Percentiles rank a stretch among this genome's conserved stretches.
phyloP scores from a whole-genome alignment of 2,888 invertebrate species.

The Electrophaes corylata region DNA sequence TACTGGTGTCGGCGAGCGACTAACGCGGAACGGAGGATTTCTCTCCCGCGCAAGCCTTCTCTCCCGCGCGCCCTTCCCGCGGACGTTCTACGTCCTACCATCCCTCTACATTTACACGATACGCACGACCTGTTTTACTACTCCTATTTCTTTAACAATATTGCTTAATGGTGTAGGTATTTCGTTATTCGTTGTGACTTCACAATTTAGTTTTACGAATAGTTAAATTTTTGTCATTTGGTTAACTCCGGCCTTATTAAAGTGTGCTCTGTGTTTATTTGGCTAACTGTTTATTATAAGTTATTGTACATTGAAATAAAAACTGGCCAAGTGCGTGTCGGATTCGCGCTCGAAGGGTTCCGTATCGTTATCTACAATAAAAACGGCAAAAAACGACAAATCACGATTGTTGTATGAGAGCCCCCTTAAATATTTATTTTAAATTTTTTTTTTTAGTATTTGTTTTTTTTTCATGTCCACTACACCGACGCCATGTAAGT shows the following conservation, averaged over 20 bases:
- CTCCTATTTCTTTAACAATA: constrained; percentile 81
- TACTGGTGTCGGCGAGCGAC: constrained; percentile 58
- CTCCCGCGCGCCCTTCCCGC: constrained; percentile 47
- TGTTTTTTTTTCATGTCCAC: too few species aligned
- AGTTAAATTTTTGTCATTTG: constrained; percentile 48
- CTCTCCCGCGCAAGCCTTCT: constrained; percentile 50
- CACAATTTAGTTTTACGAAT: constrained; percentile 62
- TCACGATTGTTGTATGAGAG: too few species aligned
- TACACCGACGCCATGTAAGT: too few species aligned
- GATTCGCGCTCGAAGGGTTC: too few species aligned
- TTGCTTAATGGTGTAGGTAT: constrained; percentile 76
- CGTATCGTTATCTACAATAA: too few species aligned
- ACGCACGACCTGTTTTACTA: constrained; percentile 77
- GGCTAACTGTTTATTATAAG: too few species aligned
- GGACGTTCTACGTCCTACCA: constrained; percentile 47
- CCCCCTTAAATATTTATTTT: too few species aligned
- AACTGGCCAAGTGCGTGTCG: too few species aligned
- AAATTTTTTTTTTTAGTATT: too few species aligned
- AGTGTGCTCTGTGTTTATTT: too few species aligned
- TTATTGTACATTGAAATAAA: too few species aligned
- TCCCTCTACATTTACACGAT: constrained; percentile 64
- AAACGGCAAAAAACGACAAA: too few species aligned
- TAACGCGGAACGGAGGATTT: constrained; percentile 44
- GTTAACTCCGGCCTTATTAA: neutral
- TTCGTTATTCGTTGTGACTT: constrained; percentile 70